Base-by-base conservation (phyloP, 2,797 vertebrate genomes). In the Remorina albescens region DNA sequence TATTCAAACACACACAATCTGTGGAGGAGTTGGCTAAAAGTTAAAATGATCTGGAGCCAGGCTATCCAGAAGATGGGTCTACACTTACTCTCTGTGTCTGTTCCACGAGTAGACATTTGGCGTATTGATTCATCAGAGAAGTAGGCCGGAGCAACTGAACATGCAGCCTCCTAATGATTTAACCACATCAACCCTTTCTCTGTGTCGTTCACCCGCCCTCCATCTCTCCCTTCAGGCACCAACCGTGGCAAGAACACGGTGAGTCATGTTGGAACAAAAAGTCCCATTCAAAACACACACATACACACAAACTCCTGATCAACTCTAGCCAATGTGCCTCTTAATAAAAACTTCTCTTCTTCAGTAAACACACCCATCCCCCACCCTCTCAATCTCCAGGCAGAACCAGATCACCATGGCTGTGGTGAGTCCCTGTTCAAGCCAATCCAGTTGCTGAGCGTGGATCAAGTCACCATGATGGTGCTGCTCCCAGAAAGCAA, bases 261-360 rank as follows among this genome's bases (percentile, higher is more conserved):
- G 94, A 94, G 90, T 94, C 94, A 94, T 83, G 68, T 87, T 90
- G 86, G 80, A 90, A 93, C 91, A 94, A 93, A 94, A 93, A 92
- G 78, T 76, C 82, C 86, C 83, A 92, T 94, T 94, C 74, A 94
- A 92, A 85, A 59, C 71, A 74, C 64, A 77, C 68, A 69, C n/a
- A 79, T 42, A 69, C 70, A 71, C 82, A 57, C 57, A 76, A 42
- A 82, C 87, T 79, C 74, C 76, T 83, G 89, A 93, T 90, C 85
- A 89, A 87, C 89, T 85, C 57, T 67, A 72, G 76, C 71, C 82
- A 87, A 71, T 46, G 47, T 74, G 74, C 66, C 46, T 80, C 72
- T 86, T 78, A 86, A 88, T 85, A 86, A 85, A 78, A 90, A 78
- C 80, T 23, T 82, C 76, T 83, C 73, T 75, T 81, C 71, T 81